phyloP scores from a whole-genome alignment of 2,797 vertebrate species.

The Psittacula echo region DNA sequence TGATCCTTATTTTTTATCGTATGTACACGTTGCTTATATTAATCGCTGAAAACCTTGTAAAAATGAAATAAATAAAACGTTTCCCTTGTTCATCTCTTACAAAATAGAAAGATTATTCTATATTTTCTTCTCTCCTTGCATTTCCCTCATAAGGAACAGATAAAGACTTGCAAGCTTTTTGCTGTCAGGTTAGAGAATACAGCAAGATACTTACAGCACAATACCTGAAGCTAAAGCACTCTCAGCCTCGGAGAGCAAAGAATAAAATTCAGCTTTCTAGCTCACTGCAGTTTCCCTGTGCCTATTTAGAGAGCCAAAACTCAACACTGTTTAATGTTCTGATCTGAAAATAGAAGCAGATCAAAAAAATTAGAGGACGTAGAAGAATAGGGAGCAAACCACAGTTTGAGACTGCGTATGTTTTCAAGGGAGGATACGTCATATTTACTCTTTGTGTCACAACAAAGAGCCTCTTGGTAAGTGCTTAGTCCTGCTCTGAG shows the following conservation, averaged over 20 bases:
- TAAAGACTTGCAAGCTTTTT: not conserved
- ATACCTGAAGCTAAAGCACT: not conserved
- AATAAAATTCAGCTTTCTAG: constrained; percentile 9
- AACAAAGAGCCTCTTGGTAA: not conserved
- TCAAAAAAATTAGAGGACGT: not conserved
- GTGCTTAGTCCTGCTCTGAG: not conserved
- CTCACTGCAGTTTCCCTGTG: not conserved
- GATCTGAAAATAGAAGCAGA: constrained; percentile 36
- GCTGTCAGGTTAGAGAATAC: not conserved
- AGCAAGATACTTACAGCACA: not conserved
- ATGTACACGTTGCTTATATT: not conserved
- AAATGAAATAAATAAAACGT: not conserved
- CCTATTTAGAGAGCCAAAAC: constrained; percentile 15
- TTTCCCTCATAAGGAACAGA: not conserved
- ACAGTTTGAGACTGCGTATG: fast-evolving
- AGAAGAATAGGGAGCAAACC: not conserved
- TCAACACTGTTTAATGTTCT: not conserved
- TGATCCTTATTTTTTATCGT: not conserved
- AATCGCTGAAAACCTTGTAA: not conserved
- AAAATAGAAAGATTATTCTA: not conserved
- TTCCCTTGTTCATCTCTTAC: not conserved
- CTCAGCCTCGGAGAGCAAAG: not conserved
- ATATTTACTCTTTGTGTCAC: not conserved
- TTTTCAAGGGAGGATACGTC: not conserved
- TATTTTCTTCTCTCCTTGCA: not conserved